Base-by-base conservation (phyloP, 2,888 invertebrate genomes). In the Drosophila stalkeri region DNA sequence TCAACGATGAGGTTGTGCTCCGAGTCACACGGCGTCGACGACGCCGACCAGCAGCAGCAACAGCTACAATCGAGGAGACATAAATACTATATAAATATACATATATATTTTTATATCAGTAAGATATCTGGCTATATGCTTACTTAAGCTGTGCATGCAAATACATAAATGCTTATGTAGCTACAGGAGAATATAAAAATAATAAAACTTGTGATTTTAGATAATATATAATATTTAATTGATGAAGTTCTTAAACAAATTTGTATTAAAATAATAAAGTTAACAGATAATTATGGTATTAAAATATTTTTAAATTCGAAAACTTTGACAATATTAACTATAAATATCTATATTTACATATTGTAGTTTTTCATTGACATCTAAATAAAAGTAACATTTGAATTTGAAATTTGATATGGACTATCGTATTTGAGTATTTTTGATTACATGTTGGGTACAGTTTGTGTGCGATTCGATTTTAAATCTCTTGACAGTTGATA, bases 1-100 rank as follows among this genome's bases (percentile, higher is more conserved):
- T 90, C 12, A 88, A 91, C 5, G 87, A 90, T 69, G 81, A 90
- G 39, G 79, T 92, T 0, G 83, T 92, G 37, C 75, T 92, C 33
- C 90, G 90, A 35, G 91, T 92, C n/a, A 90, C 69, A 4, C 74
- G 86, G 4, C 84, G 80, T 35, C 60, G 16, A 23, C 64, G 81
- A 27, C 70, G 69, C 7, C 70, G 66, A 12, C 41, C 31, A 18
- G 14, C 37, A 63, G 11, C 62, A 18, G 20, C 41, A 54, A 9
- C 64, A 37, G 18, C 20, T 37, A 11, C 23, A 11, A n/a, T 12
- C 39, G 7, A n/a, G 27, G 18, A 57, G 20, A 12, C 16, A 54
- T 59, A 33, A 59, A 8, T n/a, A n/a, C 31, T 12, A 31, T 6
- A 43, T 14, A 20, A 7, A 44, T 43, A n/a, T 3, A 41, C n/a